phyloP scores from a whole-genome alignment of 2,888 invertebrate species.

The Amiota minor region DNA sequence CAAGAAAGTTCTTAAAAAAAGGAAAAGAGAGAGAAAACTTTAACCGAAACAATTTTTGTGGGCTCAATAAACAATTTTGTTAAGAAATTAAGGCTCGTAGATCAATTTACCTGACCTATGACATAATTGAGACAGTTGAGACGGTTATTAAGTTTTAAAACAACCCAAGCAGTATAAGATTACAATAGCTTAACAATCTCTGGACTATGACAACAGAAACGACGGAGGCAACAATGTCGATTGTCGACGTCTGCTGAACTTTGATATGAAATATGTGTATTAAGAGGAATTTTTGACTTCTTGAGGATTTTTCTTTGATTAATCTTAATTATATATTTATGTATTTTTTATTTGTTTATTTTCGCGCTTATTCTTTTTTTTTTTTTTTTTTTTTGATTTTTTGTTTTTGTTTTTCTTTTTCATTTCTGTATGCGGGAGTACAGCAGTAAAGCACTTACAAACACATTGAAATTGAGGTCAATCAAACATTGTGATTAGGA shows the following conservation, averaged over 20 bases:
- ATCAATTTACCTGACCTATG: too few species aligned
- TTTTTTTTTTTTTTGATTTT: too few species aligned
- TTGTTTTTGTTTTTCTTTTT: too few species aligned
- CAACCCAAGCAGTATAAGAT: too few species aligned
- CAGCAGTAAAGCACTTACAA: not conserved
- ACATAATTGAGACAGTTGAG: too few species aligned
- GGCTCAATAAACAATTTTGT: too few species aligned
- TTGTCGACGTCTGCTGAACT: constrained; percentile 15
- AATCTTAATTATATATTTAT: not conserved
- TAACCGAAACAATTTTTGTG: too few species aligned
- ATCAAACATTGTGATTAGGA: constrained; percentile 40
- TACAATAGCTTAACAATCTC: too few species aligned
- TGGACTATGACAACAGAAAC: not conserved
- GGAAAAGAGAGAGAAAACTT: too few species aligned
- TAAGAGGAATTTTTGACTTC: not conserved
- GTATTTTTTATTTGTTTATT: not conserved
- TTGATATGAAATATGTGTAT: not conserved
- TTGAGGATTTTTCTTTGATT: not conserved
- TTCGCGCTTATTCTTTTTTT: not conserved
- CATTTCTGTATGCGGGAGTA: constrained; percentile 11
- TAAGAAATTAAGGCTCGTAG: too few species aligned
- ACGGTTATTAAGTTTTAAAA: too few species aligned
- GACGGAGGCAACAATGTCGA: not conserved
- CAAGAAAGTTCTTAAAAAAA: too few species aligned
- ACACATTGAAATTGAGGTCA: not conserved